These are phyloP conservation scores for Euwallacea similis DNA, from an alignment of 1,140 invertebrate species.

Conservation along the genomic window DNA sequence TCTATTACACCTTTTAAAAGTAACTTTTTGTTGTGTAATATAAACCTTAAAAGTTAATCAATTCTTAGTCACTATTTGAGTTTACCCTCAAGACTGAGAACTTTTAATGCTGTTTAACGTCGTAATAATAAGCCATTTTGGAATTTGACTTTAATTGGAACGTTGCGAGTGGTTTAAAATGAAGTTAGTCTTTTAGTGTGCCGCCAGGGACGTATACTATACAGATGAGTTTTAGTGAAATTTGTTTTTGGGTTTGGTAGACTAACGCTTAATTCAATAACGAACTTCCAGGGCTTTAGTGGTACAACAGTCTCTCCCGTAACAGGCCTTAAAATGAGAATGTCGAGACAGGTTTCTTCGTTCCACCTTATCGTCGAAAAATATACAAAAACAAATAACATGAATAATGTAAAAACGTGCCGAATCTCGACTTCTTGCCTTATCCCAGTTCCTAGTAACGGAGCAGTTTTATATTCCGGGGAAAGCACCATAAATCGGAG, in stretches of 20 bases:
- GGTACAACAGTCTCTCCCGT: neutral
- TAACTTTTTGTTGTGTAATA: too few relatives aligned
- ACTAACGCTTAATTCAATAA: too few relatives aligned
- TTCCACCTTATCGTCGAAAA: slow-evolving; percentile 2
- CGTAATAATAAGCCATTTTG: slow-evolving; percentile 18
- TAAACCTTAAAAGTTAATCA: too few relatives aligned
- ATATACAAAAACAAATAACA: slow-evolving; percentile 29
- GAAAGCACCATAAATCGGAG: slow-evolving; percentile 27
- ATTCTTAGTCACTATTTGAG: too few relatives aligned
- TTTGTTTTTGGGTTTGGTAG: too few relatives aligned
- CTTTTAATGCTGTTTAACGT: slow-evolving; percentile 14
- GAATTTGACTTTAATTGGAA: slow-evolving; percentile 9
- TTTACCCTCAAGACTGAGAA: neutral
- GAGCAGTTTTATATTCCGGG: slow-evolving; percentile 26
- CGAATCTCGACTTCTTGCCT: slow-evolving; percentile 30
- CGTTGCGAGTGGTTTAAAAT: slow-evolving; percentile 4
- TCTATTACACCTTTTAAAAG: too few relatives aligned
- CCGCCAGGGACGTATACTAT: neutral
- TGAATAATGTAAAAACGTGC: slow-evolving; percentile 34
- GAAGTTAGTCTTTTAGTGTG: slow-evolving; percentile 5
- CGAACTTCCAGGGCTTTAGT: too few relatives aligned
- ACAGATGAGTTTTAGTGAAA: neutral
- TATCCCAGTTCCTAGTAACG: slow-evolving; percentile 12
- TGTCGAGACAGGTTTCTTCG: neutral
- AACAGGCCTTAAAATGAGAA: neutral